A percentile compares a stretch with the other conserved stretches of the same genome.
Evolutionary conservation across 2,888 invertebrate genomes (phyloP).

Genomic region (Phanerotoma sp.): DNA sequence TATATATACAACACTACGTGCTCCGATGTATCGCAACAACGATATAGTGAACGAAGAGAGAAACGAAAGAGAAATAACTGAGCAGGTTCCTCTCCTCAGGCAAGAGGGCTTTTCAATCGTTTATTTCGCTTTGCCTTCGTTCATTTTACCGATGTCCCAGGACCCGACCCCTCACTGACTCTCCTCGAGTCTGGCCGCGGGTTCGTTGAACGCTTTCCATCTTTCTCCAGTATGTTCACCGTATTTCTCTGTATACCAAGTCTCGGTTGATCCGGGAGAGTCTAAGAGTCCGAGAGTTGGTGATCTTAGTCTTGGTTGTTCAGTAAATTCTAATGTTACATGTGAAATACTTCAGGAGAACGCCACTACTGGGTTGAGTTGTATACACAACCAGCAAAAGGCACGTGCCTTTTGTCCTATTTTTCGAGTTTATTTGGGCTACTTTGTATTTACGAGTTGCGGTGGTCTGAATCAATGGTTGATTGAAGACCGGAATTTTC

Average conservation of each 20-base stretch:
- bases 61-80: constrained; percentile 14
- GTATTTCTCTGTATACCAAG: background rate
- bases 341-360: no score
- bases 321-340: no score
- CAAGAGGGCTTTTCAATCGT: constrained; percentile 27
- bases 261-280: no score
- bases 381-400: no score
- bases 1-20: constrained; percentile 4
- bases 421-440: no score
- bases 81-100: constrained; percentile 34
- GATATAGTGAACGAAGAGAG: constrained; percentile 23
- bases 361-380: no score
- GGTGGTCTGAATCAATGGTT: no score
- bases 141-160: constrained; percentile 38
- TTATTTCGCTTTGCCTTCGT: constrained; percentile 40
- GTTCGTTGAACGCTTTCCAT: constrained; percentile 35
- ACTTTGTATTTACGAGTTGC: background rate
- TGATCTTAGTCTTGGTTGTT: no score
- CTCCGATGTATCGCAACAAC: constrained; percentile 11
- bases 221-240: constrained; percentile 3
- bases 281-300: constrained; percentile 9
- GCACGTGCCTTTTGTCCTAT: constrained; percentile 15
- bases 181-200: constrained; percentile 13
- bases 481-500: no score
- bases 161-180: constrained; percentile 26